These are phyloP conservation scores for Vulpes ferrilata DNA, from an alignment of 2,113 vertebrate genomes.

Conservation along the genomic window DNA sequence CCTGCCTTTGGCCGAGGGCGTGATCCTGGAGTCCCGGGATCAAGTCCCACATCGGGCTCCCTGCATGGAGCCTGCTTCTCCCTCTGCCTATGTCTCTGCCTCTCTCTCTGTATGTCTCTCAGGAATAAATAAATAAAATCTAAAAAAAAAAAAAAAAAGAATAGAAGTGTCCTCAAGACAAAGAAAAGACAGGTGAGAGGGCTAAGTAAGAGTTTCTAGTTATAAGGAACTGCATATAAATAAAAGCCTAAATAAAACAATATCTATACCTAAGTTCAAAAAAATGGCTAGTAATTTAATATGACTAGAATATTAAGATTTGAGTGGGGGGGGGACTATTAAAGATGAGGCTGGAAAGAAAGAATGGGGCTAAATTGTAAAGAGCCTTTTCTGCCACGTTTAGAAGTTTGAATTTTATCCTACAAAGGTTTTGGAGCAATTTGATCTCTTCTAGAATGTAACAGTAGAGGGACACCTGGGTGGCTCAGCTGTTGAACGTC, in stretches of 20 bases:
- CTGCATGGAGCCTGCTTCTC: too few species aligned
- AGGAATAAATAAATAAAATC: too few species aligned
- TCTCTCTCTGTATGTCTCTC: too few species aligned
- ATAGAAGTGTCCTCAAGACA: constrained; percentile 29
- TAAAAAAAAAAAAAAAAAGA: background rate
- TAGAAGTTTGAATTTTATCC: constrained; percentile 56
- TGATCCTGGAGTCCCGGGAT: too few species aligned
- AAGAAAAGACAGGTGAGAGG: constrained; percentile 24
- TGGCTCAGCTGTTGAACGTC: too few species aligned
- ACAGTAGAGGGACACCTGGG: background rate
- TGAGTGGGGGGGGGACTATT: background rate
- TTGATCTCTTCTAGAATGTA: constrained; percentile 50
- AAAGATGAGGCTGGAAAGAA: constrained; percentile 20
- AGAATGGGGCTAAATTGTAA: constrained; percentile 15
- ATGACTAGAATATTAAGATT: constrained; percentile 38
- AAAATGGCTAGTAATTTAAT: constrained; percentile 40
- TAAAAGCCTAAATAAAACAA: constrained; percentile 30
- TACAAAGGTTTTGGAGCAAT: constrained; percentile 49
- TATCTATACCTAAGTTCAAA: background rate
- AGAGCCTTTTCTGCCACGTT: constrained; percentile 48
- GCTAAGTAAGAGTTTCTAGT: constrained; percentile 38
- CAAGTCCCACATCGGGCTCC: too few species aligned
- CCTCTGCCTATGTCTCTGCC: too few species aligned
- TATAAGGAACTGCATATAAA: constrained; percentile 46
- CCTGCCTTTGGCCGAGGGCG: too few species aligned